phyloP scores from a whole-genome alignment of 2,888 invertebrate genomes.

The Mythimna loreyi region DNA sequence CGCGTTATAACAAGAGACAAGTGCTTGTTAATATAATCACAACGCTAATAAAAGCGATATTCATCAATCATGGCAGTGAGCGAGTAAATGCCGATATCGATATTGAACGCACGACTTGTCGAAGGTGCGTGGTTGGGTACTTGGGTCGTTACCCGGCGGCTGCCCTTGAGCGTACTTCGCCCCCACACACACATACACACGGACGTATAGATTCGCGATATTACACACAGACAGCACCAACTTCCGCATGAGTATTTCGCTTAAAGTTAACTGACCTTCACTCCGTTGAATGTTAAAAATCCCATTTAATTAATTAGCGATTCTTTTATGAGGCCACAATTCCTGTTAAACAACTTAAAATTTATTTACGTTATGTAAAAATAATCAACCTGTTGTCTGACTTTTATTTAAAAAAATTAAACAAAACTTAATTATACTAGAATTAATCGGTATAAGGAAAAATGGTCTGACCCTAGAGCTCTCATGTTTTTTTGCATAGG shows the following conservation, averaged over 20 bases:
- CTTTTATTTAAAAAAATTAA: neutral
- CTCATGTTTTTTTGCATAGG: neutral
- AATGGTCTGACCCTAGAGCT: neutral
- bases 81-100: slow-evolving; percentile 57
- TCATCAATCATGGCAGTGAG: slow-evolving; percentile 58
- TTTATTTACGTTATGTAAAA: slow-evolving; percentile 4
- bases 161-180: slow-evolving; percentile 88
- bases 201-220: slow-evolving; percentile 50
- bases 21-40: slow-evolving; percentile 27
- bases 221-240: slow-evolving; percentile 66
- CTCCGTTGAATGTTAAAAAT: slow-evolving; percentile 68
- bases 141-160: slow-evolving; percentile 82
- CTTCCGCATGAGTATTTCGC: slow-evolving; percentile 74
- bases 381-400: neutral
- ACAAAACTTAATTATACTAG: neutral
- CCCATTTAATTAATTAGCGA: slow-evolving; percentile 61
- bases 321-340: slow-evolving; percentile 54
- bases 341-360: slow-evolving; percentile 37
- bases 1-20: slow-evolving; percentile 8
- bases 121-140: slow-evolving; percentile 73
- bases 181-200: slow-evolving; percentile 71
- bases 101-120: slow-evolving; percentile 67
- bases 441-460: slow-evolving; percentile 3
- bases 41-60: slow-evolving; percentile 36
- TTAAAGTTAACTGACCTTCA: slow-evolving; percentile 80